A percentile compares a stretch with the other conserved stretches of the same genome.
These are phyloP conservation scores for Phasia obesa DNA, from an alignment of 2,888 invertebrate genomes.

Conservation along the genomic window DNA sequence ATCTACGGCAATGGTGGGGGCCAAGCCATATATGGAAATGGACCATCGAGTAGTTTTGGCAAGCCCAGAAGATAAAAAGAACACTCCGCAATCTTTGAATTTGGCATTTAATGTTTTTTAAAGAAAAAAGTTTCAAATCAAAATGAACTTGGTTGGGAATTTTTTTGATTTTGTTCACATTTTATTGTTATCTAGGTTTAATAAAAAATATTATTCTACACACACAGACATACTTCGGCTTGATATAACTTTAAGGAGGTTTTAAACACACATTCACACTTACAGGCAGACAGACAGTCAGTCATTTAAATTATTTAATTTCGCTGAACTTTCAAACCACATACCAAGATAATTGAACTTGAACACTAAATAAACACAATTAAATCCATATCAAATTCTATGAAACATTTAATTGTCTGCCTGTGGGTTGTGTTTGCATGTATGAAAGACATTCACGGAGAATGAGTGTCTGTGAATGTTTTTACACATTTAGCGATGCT, in stretches of 20 bases:
- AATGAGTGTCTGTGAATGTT: slow-evolving; percentile 34
- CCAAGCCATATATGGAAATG: slow-evolving; percentile 75
- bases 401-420: slow-evolving; percentile 23
- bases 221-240: slow-evolving; percentile 2
- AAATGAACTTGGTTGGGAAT: slow-evolving; percentile 17
- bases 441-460: no score
- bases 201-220: slow-evolving; percentile 34
- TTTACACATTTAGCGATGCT: slow-evolving; percentile 67
- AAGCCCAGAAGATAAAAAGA: slow-evolving; percentile 81
- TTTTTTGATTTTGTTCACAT: slow-evolving; percentile 37
- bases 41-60: slow-evolving; percentile 80
- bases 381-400: slow-evolving; percentile 27
- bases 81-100: neutral
- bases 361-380: slow-evolving; percentile 18
- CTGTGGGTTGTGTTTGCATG: neutral
- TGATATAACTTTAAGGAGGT: neutral
- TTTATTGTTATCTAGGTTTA: slow-evolving; percentile 69
- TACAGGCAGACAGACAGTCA: neutral
- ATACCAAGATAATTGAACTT: slow-evolving; percentile 45
- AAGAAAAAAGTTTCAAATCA: slow-evolving; percentile 20
- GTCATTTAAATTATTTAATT: slow-evolving; percentile 23
- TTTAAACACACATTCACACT: neutral
- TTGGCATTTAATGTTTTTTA: slow-evolving; percentile 33
- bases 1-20: slow-evolving; percentile 66
- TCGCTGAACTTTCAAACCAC: slow-evolving; percentile 48